Conservation (phyloP, 2,888 invertebrate species). For the Euplexia lucipara region DNA sequence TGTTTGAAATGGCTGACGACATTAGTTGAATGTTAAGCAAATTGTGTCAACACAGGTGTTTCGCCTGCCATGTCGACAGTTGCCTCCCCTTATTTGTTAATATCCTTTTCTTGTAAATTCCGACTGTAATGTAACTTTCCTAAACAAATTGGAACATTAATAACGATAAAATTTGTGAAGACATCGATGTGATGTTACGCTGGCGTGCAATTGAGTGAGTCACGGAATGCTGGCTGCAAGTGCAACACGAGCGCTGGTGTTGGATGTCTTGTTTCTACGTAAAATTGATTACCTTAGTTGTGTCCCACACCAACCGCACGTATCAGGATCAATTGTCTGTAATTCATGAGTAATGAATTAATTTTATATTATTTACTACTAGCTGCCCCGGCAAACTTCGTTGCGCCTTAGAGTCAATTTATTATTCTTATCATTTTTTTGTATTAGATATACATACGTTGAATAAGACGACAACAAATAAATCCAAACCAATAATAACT, state of each 20-base stretch:
- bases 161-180: slow-evolving; percentile 57
- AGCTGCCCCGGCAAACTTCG: no score
- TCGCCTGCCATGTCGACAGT: slow-evolving; percentile 19
- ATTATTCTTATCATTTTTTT: no score
- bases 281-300: slow-evolving; percentile 44
- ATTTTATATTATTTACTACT: no score
- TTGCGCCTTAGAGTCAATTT: no score
- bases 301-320: slow-evolving; percentile 49
- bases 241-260: slow-evolving; percentile 55
- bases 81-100: slow-evolving; percentile 13
- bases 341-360: no score
- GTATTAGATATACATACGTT: no score
- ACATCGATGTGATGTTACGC: slow-evolving; percentile 45
- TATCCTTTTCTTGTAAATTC: slow-evolving; percentile 25
- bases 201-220: slow-evolving; percentile 63
- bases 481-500: no score
- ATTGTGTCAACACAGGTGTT: slow-evolving; percentile 51
- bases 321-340: slow-evolving; percentile 44
- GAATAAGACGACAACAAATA: no score
- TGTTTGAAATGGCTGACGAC: slow-evolving; percentile 13
- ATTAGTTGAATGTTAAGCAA: slow-evolving; percentile 38
- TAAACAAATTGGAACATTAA: slow-evolving; percentile 54
- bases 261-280: slow-evolving; percentile 51
- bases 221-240: slow-evolving; percentile 59
- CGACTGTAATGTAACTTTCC: slow-evolving; percentile 54